These are phyloP conservation scores for Andricus quercusramuli DNA, from an alignment of 2,888 invertebrate species.

Conservation along the genomic window DNA sequence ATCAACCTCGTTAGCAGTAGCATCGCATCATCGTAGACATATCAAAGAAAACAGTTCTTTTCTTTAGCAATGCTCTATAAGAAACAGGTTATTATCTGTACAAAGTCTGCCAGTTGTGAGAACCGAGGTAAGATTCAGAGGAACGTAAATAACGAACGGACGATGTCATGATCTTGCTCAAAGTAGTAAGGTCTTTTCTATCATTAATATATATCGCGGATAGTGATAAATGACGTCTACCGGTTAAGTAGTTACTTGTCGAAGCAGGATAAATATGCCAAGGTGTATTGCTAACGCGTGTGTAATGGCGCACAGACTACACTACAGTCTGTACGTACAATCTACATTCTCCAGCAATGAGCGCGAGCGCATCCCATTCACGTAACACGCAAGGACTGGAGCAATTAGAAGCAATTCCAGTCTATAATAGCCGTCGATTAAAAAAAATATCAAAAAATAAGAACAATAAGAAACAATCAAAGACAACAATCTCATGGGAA, in stretches of 20 bases:
- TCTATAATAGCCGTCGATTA: background rate
- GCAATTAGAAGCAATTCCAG: conserved; percentile 5
- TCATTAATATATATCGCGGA: conserved; percentile 18
- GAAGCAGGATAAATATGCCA: conserved; percentile 7
- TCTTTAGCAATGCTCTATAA: background rate
- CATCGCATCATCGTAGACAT: background rate
- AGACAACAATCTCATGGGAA: no score
- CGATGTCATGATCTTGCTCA: conserved; percentile 19
- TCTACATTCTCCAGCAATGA: background rate
- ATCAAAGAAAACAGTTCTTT: background rate
- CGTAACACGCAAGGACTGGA: background rate
- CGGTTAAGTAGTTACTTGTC: conserved; percentile 21
- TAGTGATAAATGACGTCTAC: conserved; percentile 29
- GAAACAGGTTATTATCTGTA: conserved; percentile 4
- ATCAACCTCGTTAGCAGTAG: conserved; percentile 20
- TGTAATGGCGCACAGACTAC: background rate
- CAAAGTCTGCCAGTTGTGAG: conserved; percentile 4
- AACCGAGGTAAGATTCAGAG: background rate
- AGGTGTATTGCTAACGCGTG: background rate
- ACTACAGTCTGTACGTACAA: background rate
- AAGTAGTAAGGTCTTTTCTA: conserved; percentile 14
- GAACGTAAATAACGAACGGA: conserved; percentile 20
- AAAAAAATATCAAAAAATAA: no score
- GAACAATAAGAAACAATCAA: no score
- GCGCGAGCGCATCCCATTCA: background rate